Conservation (phyloP, 2,888 invertebrate genomes). For the Gymnosoma rotundatum region DNA sequence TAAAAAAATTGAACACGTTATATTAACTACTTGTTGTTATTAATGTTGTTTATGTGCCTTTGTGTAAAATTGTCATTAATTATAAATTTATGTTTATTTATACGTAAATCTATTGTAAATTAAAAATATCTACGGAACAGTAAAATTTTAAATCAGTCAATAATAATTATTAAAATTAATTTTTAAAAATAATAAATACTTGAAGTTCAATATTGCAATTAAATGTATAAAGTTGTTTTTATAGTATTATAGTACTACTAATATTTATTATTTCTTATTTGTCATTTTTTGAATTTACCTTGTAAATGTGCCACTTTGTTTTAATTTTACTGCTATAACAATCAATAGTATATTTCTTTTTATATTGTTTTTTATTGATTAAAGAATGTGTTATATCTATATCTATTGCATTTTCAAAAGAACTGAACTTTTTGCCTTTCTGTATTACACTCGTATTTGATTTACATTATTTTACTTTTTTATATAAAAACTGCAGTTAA, state of each 20-base stretch:
- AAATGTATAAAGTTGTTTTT: neutral
- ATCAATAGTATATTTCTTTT: neutral
- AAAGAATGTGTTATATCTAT: neutral
- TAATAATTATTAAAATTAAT: neutral
- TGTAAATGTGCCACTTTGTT: neutral
- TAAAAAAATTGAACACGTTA: constrained; percentile 67
- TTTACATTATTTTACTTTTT: too few species aligned
- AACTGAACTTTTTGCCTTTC: neutral
- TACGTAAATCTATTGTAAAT: constrained; percentile 15
- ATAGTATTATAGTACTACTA: neutral
- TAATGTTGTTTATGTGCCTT: constrained; percentile 40
- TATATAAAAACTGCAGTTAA: too few species aligned
- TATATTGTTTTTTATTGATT: neutral
- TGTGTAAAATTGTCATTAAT: constrained; percentile 53
- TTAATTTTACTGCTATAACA: neutral
- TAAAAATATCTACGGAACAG: constrained; percentile 9
- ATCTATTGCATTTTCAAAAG: constrained; percentile 2
- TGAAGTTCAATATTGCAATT: constrained; percentile 15
- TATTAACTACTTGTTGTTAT: constrained; percentile 30
- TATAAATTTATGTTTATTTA: constrained; percentile 37
- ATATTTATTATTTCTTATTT: neutral
- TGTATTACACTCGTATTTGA: too few species aligned
- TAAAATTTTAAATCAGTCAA: constrained; percentile 22
- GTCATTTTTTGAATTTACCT: neutral
- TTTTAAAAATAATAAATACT: neutral